Conservation (phyloP, 2,888 invertebrate genomes). For the Polyploca ridens region DNA sequence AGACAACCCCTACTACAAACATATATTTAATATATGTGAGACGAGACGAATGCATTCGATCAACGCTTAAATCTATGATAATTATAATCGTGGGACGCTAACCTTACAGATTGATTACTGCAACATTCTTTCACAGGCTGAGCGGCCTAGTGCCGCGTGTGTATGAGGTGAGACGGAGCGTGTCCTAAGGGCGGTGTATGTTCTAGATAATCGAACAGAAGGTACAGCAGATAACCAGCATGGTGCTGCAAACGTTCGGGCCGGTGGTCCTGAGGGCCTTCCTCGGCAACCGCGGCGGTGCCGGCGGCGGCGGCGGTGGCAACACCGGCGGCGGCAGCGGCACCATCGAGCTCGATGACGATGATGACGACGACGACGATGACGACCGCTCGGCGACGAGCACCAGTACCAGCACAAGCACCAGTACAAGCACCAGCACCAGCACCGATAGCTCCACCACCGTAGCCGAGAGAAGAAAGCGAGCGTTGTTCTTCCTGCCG, state of each 20-base stretch:
- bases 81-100: neutral
- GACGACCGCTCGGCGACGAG: constrained; percentile 63
- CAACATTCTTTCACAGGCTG: constrained; percentile 30
- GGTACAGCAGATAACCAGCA: constrained; percentile 89
- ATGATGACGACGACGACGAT: constrained; percentile 85
- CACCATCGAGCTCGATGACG: constrained; percentile 82
- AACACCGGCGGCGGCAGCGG: constrained; percentile 65
- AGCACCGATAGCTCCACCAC: constrained; percentile 17
- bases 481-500: constrained; percentile 70
- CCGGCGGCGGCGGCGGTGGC: constrained; percentile 70
- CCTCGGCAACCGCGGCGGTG: constrained; percentile 79
- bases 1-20: too few relatives aligned
- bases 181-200: constrained; percentile 68
- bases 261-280: constrained; percentile 88
- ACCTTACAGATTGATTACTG: constrained; percentile 21
- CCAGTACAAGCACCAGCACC: constrained; percentile 16
- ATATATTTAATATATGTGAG: too few relatives aligned
- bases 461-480: constrained; percentile 51
- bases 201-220: constrained; percentile 90
- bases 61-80: too few relatives aligned
- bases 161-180: constrained; percentile 20
- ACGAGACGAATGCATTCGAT: too few relatives aligned
- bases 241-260: constrained; percentile 90
- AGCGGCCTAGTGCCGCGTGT: constrained; percentile 14
- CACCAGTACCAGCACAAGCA: constrained; percentile 9